Conservation (phyloP, 2,113 vertebrate species). For the Grammomys dolichurus region DNA sequence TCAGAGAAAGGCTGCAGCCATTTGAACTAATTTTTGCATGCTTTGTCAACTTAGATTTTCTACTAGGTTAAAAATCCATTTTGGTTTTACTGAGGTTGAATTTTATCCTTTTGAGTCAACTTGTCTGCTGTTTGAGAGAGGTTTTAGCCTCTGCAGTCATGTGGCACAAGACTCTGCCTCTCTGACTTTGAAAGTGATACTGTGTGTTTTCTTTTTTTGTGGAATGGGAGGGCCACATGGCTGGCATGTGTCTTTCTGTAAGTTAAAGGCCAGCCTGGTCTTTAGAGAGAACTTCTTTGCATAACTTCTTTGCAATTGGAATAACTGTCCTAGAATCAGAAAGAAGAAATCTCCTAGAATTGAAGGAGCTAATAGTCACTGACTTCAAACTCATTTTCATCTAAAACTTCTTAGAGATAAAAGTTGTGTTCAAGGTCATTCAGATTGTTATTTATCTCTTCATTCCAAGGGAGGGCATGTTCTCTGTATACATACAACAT, state of each 20-base stretch:
- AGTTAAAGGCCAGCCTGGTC: too few species aligned
- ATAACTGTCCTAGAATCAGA: conserved; percentile 47
- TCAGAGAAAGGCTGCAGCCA: background rate
- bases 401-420: conserved; percentile 19
- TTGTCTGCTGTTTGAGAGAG: conserved; percentile 62
- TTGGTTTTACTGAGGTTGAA: conserved; percentile 67
- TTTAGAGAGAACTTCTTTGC: too few species aligned
- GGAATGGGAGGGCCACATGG: conserved; percentile 35
- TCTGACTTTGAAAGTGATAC: conserved; percentile 58
- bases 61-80: conserved; percentile 67
- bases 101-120: conserved; percentile 69
- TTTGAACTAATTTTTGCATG: conserved; percentile 66
- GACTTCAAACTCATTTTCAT: conserved; percentile 47
- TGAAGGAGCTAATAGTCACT: background rate
- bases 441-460: background rate
- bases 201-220: conserved; percentile 34
- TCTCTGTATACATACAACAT: background rate
- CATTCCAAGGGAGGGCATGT: background rate
- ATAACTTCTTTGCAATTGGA: background rate
- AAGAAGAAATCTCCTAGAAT: background rate
- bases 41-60: conserved; percentile 76
- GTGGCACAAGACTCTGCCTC: conserved; percentile 35
- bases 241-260: too few species aligned
- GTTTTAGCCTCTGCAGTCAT: conserved; percentile 61
- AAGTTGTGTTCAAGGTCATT: conserved; percentile 51